A percentile compares a stretch with the other conserved stretches of the same genome.
Evolutionary conservation across 23 tunicate genomes (phyloP).

Genomic region (Halocynthia roretzi): DNA sequence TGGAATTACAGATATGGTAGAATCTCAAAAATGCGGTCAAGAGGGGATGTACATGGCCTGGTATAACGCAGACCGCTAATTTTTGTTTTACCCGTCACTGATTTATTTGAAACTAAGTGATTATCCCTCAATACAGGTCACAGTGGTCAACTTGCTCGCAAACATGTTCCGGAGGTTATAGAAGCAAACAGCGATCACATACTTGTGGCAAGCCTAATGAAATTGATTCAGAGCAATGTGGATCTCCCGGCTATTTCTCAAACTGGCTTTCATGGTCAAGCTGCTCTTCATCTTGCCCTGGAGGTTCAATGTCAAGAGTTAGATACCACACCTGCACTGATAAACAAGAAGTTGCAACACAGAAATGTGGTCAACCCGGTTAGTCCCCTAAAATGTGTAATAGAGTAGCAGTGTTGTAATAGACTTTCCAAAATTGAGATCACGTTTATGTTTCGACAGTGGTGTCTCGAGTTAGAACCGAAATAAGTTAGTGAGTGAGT

Average conservation of each 20-base stretch:
- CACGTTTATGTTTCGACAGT: too few species aligned
- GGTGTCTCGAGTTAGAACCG: too few species aligned
- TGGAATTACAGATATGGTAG: conserved; percentile 23
- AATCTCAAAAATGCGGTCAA: conserved; percentile 44
- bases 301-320: conserved; percentile 55
- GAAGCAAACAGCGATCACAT: conserved; percentile 22
- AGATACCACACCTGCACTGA: conserved; percentile 66
- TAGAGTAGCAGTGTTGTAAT: not conserved
- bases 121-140: conserved; percentile 6
- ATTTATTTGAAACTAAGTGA: too few species aligned
- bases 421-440: too few species aligned
- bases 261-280: conserved; percentile 38
- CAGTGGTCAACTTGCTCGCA: conserved; percentile 38
- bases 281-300: conserved; percentile 77
- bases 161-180: conserved; percentile 39
- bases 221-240: conserved; percentile 60
- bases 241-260: conserved; percentile 20
- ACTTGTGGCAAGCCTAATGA: conserved; percentile 41
- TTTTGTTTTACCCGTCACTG: too few species aligned
- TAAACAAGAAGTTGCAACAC: conserved; percentile 18
- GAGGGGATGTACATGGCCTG: conserved; percentile 53
- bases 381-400: not conserved
- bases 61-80: too few species aligned
- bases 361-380: conserved; percentile 63
- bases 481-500: too few species aligned